Conservation (phyloP, 2,113 vertebrate genomes). For the Silurus asotus region DNA sequence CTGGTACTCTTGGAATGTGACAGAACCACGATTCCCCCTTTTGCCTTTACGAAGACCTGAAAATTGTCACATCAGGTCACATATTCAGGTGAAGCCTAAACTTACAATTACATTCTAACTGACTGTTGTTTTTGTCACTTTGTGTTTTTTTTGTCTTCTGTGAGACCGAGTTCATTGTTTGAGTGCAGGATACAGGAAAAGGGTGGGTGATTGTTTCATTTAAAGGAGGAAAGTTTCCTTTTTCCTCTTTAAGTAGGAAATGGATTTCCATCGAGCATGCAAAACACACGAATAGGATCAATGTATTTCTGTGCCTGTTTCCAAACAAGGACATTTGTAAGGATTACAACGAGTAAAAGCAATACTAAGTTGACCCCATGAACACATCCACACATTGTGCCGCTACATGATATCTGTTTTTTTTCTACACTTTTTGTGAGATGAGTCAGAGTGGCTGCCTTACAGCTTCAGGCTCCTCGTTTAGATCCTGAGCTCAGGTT, state of each 20-base stretch:
- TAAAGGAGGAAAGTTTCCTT: constrained; percentile 60
- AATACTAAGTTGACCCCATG: not conserved
- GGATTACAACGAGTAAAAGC: not conserved
- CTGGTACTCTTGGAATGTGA: constrained; percentile 25
- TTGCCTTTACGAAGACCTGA: not conserved
- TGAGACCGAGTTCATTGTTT: constrained; percentile 64
- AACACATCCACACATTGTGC: not conserved
- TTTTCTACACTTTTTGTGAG: not conserved
- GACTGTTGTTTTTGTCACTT: not conserved
- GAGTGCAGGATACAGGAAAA: constrained; percentile 77
- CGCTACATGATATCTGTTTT: too few relatives aligned
- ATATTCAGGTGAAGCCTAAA: not conserved
- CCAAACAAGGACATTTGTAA: not conserved
- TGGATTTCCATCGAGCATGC: constrained; percentile 5
- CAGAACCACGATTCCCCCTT: not conserved
- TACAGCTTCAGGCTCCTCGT: not conserved
- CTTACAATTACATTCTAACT: not conserved
- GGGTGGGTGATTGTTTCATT: constrained; percentile 68
- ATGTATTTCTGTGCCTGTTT: not conserved
- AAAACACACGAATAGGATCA: not conserved
- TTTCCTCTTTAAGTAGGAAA: constrained; percentile 69
- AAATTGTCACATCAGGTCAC: not conserved
- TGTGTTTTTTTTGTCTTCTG: constrained; percentile 44
- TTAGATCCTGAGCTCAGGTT: not conserved
- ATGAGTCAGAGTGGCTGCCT: not conserved